Conservation (phyloP, 2,888 invertebrate genomes). For the Orthosia gothica region DNA sequence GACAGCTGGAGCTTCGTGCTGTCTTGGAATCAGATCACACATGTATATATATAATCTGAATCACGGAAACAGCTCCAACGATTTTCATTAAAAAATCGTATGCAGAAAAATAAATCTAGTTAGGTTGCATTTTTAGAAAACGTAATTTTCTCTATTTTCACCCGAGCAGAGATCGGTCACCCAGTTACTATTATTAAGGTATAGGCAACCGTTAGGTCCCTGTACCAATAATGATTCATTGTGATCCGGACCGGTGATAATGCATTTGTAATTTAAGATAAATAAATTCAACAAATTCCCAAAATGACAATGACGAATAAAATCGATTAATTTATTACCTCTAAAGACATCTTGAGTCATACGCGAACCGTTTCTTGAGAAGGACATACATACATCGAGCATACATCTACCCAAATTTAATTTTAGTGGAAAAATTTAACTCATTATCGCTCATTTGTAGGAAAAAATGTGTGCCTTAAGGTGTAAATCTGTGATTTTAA, state of each 20-base stretch:
- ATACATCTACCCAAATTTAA: not conserved
- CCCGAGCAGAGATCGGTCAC: no score
- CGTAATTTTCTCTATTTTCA: no score
- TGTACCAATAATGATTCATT: not conserved
- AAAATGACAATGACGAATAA: constrained; percentile 27
- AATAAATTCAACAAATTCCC: constrained; percentile 1
- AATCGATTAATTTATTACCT: constrained; percentile 16
- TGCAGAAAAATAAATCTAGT: no score
- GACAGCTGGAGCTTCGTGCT: no score
- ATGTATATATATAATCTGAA: no score
- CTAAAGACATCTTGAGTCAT: constrained; percentile 7
- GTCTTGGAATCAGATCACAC: no score
- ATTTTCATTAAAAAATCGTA: no score
- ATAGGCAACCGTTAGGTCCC: no score
- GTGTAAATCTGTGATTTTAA: constrained; percentile 14
- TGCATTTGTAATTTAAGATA: constrained; percentile 3
- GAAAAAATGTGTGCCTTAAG: not conserved
- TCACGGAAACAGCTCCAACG: no score
- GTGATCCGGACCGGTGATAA: constrained; percentile 3
- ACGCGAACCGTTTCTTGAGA: not conserved
- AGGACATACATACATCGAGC: not conserved
- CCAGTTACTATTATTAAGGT: no score
- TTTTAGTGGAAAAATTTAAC: not conserved
- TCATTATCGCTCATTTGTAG: no score
- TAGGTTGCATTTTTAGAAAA: no score